A percentile compares a stretch with the other conserved stretches of the same genome.
Evolutionary conservation across 2,888 invertebrate species (phyloP).

Genomic region (Meghimatium bilineatum): DNA sequence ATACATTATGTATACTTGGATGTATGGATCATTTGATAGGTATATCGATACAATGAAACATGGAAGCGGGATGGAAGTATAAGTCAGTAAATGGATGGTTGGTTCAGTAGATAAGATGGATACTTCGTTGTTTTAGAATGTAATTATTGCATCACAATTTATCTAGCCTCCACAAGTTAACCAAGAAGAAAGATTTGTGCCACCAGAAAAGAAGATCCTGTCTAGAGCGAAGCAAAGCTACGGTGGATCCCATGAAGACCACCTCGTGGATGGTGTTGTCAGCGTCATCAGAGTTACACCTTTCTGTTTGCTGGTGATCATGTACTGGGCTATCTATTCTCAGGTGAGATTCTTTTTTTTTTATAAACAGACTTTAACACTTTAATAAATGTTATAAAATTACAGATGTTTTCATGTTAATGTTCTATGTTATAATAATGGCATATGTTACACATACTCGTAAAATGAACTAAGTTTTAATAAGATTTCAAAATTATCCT

Average conservation of each 20-base stretch:
- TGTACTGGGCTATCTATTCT: constrained; percentile 70
- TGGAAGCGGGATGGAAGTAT: constrained; percentile 19
- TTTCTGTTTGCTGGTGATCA: constrained; percentile 64
- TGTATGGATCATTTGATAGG: too few relatives aligned
- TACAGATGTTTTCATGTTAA: too few relatives aligned
- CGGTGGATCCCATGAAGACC: constrained; percentile 63
- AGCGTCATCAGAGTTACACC: constrained; percentile 65
- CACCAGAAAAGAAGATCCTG: constrained; percentile 15
- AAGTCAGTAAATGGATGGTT: constrained; percentile 15
- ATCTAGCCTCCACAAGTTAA: not conserved
- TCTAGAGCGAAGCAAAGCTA: constrained; percentile 52
- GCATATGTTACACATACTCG: too few relatives aligned
- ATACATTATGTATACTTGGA: not conserved
- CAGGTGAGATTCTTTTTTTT: constrained; percentile 68
- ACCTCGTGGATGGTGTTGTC: constrained; percentile 65
- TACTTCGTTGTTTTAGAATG: not conserved
- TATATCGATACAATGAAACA: too few relatives aligned
- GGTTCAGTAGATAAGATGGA: constrained; percentile 7
- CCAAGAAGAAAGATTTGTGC: not conserved
- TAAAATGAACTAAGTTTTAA: too few relatives aligned
- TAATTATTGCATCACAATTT: not conserved
- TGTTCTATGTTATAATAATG: too few relatives aligned
- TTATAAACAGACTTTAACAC: too few relatives aligned
- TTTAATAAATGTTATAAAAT: too few relatives aligned
- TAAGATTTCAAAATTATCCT: too few relatives aligned